Evolutionary conservation across 2,888 invertebrate species (phyloP).

Genomic region (Torymus aiolomorphi): DNA sequence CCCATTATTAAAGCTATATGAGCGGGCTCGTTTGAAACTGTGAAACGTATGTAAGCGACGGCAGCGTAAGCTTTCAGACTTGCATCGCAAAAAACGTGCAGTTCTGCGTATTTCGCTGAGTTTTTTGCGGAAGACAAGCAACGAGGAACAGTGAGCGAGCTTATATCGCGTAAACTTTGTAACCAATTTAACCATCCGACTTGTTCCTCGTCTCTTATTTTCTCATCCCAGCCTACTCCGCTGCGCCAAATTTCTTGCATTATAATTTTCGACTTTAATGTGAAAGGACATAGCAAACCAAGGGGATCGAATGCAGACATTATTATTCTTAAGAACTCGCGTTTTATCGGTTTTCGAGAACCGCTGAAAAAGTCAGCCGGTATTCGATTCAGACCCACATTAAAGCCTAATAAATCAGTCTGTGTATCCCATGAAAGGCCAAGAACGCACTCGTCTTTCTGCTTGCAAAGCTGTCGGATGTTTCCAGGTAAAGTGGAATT

Average conservation of each 20-base stretch:
- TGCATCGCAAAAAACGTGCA: no score
- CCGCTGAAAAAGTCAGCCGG: background rate
- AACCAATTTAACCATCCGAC: constrained; percentile 1
- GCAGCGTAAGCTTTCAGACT: constrained; percentile 16
- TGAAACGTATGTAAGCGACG: constrained; percentile 10
- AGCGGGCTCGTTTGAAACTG: background rate
- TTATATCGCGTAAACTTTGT: background rate
- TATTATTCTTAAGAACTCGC: background rate
- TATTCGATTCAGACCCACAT: background rate
- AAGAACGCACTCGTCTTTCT: background rate
- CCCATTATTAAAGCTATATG: constrained; percentile 7
- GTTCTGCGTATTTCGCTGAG: no score
- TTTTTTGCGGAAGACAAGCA: background rate
- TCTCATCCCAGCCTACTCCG: constrained; percentile 2
- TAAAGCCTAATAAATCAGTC: background rate
- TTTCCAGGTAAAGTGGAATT: no score
- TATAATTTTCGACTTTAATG: background rate
- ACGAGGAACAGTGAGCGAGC: background rate
- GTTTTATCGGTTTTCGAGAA: background rate
- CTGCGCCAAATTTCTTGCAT: constrained; percentile 15
- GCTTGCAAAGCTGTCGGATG: background rate
- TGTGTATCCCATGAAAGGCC: background rate
- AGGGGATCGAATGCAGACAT: constrained; percentile 19
- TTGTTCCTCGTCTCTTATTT: constrained; percentile 11
- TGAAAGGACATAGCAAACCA: constrained; percentile 1